Percentiles rank a stretch among this genome's conserved stretches.
These are phyloP conservation scores for Agonum fuliginosum DNA, from an alignment of 2,888 invertebrate species.

Conservation along the genomic window DNA sequence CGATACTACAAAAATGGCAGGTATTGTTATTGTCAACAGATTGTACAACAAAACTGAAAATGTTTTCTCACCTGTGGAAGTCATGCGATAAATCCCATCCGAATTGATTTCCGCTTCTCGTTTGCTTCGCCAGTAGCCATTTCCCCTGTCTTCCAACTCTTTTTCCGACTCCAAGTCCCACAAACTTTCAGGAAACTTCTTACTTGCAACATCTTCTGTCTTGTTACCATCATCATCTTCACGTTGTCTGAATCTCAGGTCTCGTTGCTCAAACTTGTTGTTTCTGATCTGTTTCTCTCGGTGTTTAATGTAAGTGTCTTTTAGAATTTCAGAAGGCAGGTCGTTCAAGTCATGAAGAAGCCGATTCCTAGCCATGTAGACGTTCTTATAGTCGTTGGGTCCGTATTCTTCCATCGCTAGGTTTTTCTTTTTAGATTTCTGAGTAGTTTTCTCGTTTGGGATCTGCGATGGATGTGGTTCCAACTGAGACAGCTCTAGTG, in stretches of 20 bases:
- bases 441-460: constrained; percentile 44
- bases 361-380: constrained; percentile 69
- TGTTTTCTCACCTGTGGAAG: constrained; percentile 69
- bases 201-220: constrained; percentile 66
- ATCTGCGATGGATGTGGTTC: no score
- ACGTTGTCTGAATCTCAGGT: constrained; percentile 69
- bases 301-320: constrained; percentile 71
- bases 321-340: constrained; percentile 71
- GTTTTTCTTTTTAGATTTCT: constrained; percentile 67
- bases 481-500: constrained; percentile 1
- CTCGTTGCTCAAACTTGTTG: constrained; percentile 71
- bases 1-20: no score
- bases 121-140: constrained; percentile 68
- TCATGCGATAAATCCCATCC: constrained; percentile 67
- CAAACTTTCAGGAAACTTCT: constrained; percentile 68
- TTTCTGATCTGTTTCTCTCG: constrained; percentile 69
- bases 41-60: background rate
- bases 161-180: constrained; percentile 78
- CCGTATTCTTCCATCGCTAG: constrained; percentile 66
- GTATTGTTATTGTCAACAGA: background rate
- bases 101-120: constrained; percentile 64
- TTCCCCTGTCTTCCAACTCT: constrained; percentile 73
- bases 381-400: constrained; percentile 70
- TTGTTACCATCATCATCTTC: constrained; percentile 69
- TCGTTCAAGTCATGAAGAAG: constrained; percentile 70